phyloP scores from a whole-genome alignment of 2,888 invertebrate genomes.

The Andrena flavipes region DNA sequence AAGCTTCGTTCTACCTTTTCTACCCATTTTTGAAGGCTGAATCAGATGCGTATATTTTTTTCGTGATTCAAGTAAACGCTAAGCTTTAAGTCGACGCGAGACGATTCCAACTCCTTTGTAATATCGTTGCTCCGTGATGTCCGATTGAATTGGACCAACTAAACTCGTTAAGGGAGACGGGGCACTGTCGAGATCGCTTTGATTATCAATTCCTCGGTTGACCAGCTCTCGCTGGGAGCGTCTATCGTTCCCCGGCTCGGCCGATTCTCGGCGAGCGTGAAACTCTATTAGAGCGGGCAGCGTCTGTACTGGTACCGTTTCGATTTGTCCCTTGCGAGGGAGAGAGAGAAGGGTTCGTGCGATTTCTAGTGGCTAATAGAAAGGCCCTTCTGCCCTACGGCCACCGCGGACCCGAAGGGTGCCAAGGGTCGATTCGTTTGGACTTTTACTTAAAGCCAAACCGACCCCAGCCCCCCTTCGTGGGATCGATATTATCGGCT shows the following conservation, averaged over 20 bases:
- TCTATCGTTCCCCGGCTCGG: slow-evolving; percentile 37
- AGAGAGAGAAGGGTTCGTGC: slow-evolving; percentile 58
- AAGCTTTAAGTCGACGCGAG: not conserved
- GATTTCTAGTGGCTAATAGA: slow-evolving; percentile 73
- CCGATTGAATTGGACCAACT: not conserved
- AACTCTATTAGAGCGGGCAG: slow-evolving; percentile 71
- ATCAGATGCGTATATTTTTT: not conserved
- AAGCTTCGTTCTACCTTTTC: not conserved
- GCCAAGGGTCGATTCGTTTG: slow-evolving; percentile 61
- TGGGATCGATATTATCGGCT: slow-evolving; percentile 51
- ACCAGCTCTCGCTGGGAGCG: slow-evolving; percentile 55
- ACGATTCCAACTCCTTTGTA: not conserved
- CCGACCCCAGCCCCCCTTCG: slow-evolving; percentile 41
- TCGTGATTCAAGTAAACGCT: not conserved
- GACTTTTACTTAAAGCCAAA: slow-evolving; percentile 66
- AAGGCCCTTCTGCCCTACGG: slow-evolving; percentile 61
- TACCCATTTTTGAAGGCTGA: not conserved
- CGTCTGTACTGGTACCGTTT: slow-evolving; percentile 54
- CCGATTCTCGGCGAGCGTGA: slow-evolving; percentile 70
- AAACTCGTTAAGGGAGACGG: slow-evolving; percentile 20
- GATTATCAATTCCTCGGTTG: slow-evolving; percentile 76
- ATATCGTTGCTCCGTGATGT: not conserved
- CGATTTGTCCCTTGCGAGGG: slow-evolving; percentile 53
- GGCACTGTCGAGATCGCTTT: slow-evolving; percentile 49
- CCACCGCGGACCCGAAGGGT: slow-evolving; percentile 39